These are phyloP conservation scores for Athripsodes cinereus DNA, from an alignment of 2,888 invertebrate species.

Conservation along the genomic window DNA sequence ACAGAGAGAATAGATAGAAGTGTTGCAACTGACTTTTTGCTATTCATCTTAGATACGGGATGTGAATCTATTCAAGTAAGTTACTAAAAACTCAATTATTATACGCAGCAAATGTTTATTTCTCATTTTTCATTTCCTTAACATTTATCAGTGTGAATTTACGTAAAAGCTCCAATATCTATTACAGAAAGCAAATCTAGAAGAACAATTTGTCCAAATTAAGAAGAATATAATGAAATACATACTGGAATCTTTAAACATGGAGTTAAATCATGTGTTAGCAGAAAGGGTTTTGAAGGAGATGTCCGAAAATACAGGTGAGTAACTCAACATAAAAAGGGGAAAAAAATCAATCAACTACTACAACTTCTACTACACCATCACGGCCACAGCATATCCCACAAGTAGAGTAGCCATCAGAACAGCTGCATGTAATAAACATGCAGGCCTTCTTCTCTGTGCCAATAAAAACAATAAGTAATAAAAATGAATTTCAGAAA, in stretches of 20 bases:
- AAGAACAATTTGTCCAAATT: not conserved
- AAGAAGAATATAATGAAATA: conserved; percentile 2
- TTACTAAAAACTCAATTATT: too few relatives aligned
- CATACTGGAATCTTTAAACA: conserved; percentile 8
- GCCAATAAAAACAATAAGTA: too few relatives aligned
- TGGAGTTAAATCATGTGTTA: conserved; percentile 7
- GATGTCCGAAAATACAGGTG: not conserved
- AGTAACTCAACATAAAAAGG: too few relatives aligned
- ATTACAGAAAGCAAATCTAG: not conserved
- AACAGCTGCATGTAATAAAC: too few relatives aligned
- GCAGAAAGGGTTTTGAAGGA: conserved; percentile 1
- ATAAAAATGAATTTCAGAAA: not conserved
- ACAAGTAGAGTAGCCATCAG: too few relatives aligned
- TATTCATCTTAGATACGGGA: not conserved
- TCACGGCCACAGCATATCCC: too few relatives aligned
- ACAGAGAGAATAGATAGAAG: not conserved
- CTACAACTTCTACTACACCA: too few relatives aligned
- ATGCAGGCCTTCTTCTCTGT: too few relatives aligned
- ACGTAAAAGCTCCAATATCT: not conserved
- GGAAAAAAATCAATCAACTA: too few relatives aligned
- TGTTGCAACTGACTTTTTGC: not conserved
- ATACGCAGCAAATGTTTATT: too few relatives aligned
- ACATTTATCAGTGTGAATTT: not conserved
- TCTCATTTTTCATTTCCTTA: too few relatives aligned
- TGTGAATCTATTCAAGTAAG: too few relatives aligned